Evolutionary conservation across 2,888 invertebrate genomes (phyloP), one percentile per base, ranked within the genome.

Genomic region (Ctenicera cuprea): DNA sequence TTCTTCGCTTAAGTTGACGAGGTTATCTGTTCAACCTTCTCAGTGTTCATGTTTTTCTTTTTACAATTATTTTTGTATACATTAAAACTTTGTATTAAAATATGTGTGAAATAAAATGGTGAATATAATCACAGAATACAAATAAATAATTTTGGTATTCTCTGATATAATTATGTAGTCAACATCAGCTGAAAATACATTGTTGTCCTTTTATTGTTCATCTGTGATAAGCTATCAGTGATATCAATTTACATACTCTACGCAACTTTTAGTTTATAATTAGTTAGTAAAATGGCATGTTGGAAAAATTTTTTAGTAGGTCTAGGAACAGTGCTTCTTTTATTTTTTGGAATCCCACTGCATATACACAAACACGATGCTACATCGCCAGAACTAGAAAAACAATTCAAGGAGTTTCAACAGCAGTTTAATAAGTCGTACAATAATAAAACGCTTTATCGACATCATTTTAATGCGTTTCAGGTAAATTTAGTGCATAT

Each of bases 401-500:
- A 81, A 57, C 78, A 88, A 26, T 91, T 91, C 82, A 79, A 87
- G 72, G 82, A 84, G 63, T 91, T 89, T 77, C 83, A 90, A 14
- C 73, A 80, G 12, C 84, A 84, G 50, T 90, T 87, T 76, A 89
- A 90, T 74, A 91, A 90, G 84, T 85, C 87, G 9, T 91, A 91
- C 79, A 78, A 76, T 37, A 81, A 86, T 77, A 81, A 86, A 72
- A 84, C 87, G 0, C 79, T 78, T 5, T 89, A 84, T 62, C 74
- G 80, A 37, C 68, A 76, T 20, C 80, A 81, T 72, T 78, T 84
- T 37, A 59, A 79, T 63, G 82, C 83, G 22, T 86, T 85, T 75
- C 80, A 83, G 81, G 86, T 86, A 81, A 72, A 33, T 69, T 5
- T 22, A 7, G 1, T 57, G 5, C 9, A 33, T 8, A 8, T 33